Conservation (phyloP, 2,888 invertebrate species). For the Pyrrhosoma nymphula region DNA sequence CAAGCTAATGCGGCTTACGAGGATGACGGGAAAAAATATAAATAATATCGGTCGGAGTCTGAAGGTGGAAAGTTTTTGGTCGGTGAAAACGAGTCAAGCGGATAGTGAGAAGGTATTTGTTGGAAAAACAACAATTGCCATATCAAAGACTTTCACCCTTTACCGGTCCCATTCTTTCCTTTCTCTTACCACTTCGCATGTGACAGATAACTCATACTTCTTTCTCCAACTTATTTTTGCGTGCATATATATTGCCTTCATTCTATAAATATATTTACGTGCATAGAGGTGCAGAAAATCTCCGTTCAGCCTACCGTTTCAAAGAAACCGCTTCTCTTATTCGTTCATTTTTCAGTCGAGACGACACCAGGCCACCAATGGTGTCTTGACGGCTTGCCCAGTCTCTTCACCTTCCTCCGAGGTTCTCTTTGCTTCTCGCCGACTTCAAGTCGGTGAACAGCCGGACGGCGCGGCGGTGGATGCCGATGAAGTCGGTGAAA, state of each 20-base stretch:
- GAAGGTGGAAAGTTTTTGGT: not conserved
- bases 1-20: not conserved
- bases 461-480: not conserved
- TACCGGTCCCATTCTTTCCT: not conserved
- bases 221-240: no score
- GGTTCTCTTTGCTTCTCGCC: not conserved
- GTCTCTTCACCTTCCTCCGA: not conserved
- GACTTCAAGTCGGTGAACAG: not conserved
- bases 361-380: not conserved
- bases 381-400: not conserved
- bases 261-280: not conserved
- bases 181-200: not conserved
- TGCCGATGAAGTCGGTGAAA: not conserved
- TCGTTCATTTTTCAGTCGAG: not conserved
- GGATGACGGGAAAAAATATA: not conserved
- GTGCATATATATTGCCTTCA: no score
- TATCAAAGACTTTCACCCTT: not conserved
- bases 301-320: not conserved
- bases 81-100: not conserved
- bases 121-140: not conserved
- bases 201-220: no score
- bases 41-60: not conserved
- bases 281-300: not conserved
- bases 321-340: not conserved
- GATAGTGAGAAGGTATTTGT: not conserved